phyloP scores from a whole-genome alignment of 53 echinoderm and acorn worm genomes.

The Antedon mediterranea region DNA sequence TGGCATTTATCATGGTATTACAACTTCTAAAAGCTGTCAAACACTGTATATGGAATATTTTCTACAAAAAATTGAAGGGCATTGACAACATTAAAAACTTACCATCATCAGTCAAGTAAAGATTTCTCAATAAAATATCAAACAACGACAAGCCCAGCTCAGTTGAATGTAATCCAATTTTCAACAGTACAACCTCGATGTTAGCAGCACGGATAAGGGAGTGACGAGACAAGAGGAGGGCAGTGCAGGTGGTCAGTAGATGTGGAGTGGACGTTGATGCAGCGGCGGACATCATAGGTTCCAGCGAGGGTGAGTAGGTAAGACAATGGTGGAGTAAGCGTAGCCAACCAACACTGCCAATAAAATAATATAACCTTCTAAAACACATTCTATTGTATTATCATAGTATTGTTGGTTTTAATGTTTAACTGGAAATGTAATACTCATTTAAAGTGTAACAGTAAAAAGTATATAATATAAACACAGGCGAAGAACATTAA shows the following conservation, averaged over 20 bases:
- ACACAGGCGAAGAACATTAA: no score
- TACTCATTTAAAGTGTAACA: no score
- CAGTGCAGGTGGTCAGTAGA: constrained; percentile 78
- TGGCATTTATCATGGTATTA: no score
- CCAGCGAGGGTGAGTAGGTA: constrained; percentile 31
- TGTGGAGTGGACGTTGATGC: constrained; percentile 62
- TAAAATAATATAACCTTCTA: no score
- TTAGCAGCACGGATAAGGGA: constrained; percentile 59
- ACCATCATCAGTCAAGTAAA: constrained; percentile 20
- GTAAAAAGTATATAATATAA: no score
- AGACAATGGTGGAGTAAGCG: constrained; percentile 89
- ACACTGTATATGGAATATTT: no score
- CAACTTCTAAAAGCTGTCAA: no score
- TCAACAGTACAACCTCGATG: constrained; percentile 78
- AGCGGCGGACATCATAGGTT: constrained; percentile 32
- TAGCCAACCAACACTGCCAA: constrained; percentile 69
- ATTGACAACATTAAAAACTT: no score
- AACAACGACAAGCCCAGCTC: constrained; percentile 75
- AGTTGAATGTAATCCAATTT: constrained; percentile 65
- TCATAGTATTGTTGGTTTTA: no score
- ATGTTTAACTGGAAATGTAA: no score
- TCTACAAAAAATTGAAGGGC: no score
- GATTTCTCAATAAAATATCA: constrained; percentile 73
- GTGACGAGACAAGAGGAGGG: constrained; percentile 74
- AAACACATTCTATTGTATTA: no score